Base-by-base conservation (phyloP, 2,888 invertebrate genomes). In the Notodonta dromedarius region DNA sequence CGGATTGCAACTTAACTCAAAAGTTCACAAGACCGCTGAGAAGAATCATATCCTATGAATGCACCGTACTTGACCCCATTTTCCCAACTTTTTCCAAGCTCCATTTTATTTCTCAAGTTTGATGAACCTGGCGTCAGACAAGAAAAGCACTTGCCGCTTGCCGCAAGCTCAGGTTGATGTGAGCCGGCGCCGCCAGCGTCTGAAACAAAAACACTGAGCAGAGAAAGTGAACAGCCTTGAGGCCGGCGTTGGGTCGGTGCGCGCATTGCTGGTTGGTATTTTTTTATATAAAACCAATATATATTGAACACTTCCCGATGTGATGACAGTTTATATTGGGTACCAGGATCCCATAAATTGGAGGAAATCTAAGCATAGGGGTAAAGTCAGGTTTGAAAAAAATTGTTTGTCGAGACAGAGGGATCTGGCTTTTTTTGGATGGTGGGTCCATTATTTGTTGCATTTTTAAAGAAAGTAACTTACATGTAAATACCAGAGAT, bases 171-270 rank as follows among this genome's bases (percentile, higher is more conserved):
- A 7, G 50, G 48, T 35, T 12, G 32, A 35, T 52, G 52, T 13
- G 52, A 3, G 13, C 32, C 8, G 16, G 12, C 8, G 14, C 16
- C 50, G 50, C 5, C 50, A 50, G 11, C 13, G 50, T 2, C 50
- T 50, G 50, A 50, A 52, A 52, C 52, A 50, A 50, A 50, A 50
- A 50, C 52, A 32, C 24, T 7, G 50, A 12, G n/a, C 52, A 73
- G 73, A 61, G 73, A 72, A 70, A 72, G 72, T 68, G 35, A 62
- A 66, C 56, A 60, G 61, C 72, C 72, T 72, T 72, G 73, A 61
- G 56, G 11, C 48, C 32, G 32, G 7, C 48, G 16, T 16, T 14
- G 50, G 12, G 32, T 5, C 52, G 13, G 52, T 12, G 32, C 32
- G 52, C 50, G 52, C 50, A 14, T 13, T 52, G 52, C 52, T 32